These are phyloP conservation scores for Drosophila ficusphila DNA, from an alignment of 1,140 invertebrate genomes.

Conservation along the genomic window DNA sequence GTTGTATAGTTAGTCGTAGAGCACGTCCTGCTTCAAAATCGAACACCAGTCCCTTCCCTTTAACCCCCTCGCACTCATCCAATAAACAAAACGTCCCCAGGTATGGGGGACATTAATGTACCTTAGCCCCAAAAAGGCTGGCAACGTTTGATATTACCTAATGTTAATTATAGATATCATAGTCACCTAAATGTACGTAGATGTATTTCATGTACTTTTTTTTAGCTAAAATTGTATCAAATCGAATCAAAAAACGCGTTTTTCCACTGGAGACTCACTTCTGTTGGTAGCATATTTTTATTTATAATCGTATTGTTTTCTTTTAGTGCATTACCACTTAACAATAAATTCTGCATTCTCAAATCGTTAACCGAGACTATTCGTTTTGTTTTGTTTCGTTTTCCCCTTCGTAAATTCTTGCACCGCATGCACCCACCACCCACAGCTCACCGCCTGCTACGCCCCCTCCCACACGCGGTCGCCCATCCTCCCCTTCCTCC, in stretches of 20 bases:
- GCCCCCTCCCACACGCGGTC: constrained; percentile 9
- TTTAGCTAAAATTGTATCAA: constrained; percentile 1
- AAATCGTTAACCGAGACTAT: constrained; percentile 55
- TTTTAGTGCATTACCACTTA: constrained; percentile 20
- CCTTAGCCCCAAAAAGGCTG: constrained; percentile 14
- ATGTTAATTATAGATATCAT: constrained; percentile 38
- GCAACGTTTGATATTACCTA: constrained; percentile 45
- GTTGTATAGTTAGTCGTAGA: constrained; percentile 6
- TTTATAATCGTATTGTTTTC: constrained; percentile 26
- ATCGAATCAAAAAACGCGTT: constrained; percentile 1
- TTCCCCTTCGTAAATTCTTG: constrained; percentile 5
- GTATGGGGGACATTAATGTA: constrained; percentile 12
- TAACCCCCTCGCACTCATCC: constrained; percentile 43
- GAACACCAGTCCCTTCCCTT: not conserved
- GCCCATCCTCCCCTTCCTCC: not conserved
- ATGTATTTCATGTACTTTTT: constrained; percentile 9
- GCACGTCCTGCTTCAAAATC: constrained; percentile 17
- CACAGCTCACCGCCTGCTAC: constrained; percentile 32
- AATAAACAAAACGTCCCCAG: constrained; percentile 21
- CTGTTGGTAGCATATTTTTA: constrained; percentile 7
- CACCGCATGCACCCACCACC: constrained; percentile 56
- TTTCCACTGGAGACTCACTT: not conserved
- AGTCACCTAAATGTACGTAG: constrained; percentile 21
- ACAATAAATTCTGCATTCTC: constrained; percentile 53
- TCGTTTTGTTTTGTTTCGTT: constrained; percentile 58